Evolutionary conservation across 2,888 invertebrate genomes (phyloP).

Genomic region (Corbicula japonica): DNA sequence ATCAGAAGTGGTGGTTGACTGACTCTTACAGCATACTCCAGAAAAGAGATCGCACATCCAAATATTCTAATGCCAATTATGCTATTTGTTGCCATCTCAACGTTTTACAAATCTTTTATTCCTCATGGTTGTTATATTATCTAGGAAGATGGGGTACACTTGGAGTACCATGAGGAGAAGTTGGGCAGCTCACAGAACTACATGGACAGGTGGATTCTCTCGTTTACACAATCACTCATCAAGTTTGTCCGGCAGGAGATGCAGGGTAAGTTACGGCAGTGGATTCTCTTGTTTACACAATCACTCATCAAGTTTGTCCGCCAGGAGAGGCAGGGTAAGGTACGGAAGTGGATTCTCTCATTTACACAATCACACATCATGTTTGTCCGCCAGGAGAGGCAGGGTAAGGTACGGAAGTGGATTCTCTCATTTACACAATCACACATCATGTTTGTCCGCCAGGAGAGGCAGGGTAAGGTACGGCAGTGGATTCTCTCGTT

Average conservation of each 20-base stretch:
- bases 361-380: conserved; percentile 97
- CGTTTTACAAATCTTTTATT: too few species aligned
- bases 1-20: too few species aligned
- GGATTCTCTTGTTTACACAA: conserved; percentile 99
- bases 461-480: conserved; percentile 80
- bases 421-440: conserved; percentile 98
- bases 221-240: conserved; percentile 97
- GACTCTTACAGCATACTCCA: too few species aligned
- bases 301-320: conserved; percentile 94
- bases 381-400: conserved; percentile 97
- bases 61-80: too few species aligned
- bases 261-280: conserved; percentile 89
- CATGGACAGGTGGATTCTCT: conserved; percentile 99
- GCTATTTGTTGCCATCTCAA: too few species aligned
- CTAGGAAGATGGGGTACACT: conserved; percentile 86
- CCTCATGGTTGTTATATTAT: too few species aligned
- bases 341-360: conserved; percentile 96
- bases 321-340: conserved; percentile 81
- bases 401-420: conserved; percentile 90
- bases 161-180: conserved; percentile 85
- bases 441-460: conserved; percentile 92
- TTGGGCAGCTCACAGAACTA: conserved; percentile 89
- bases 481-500: conserved; percentile 98
- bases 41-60: too few species aligned
- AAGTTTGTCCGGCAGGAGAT: conserved; percentile 96